A percentile compares a stretch with the other conserved stretches of the same genome.
Conservation (phyloP, 2,113 vertebrate genomes). For the Dromas ardeola region DNA sequence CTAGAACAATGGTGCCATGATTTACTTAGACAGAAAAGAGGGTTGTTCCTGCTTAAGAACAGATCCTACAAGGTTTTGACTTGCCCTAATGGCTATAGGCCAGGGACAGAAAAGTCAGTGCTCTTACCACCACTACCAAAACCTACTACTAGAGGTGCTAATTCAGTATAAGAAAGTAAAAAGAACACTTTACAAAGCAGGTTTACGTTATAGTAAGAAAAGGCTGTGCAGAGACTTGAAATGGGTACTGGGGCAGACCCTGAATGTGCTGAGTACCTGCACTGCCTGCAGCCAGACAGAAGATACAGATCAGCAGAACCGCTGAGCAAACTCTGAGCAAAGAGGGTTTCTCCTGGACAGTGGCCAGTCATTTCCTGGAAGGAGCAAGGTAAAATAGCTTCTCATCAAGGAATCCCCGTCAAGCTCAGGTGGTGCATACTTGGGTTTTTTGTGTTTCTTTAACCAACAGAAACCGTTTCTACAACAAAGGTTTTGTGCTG, state of each 20-base stretch:
- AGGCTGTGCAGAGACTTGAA: not conserved
- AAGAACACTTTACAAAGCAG: not conserved
- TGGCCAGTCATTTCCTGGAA: not conserved
- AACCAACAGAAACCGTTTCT: not conserved
- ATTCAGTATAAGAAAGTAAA: not conserved
- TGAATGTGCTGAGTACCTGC: not conserved
- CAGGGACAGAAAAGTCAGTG: not conserved
- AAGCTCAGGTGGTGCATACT: not conserved
- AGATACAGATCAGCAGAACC: not conserved
- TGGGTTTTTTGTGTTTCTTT: not conserved
- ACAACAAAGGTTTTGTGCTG: not conserved
- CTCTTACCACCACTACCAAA: not conserved
- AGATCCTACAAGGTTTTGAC: not conserved
- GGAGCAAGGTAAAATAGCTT: not conserved
- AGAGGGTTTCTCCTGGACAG: not conserved
- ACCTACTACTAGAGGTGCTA: not conserved
- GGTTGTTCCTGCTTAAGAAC: not conserved
- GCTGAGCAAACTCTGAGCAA: not conserved
- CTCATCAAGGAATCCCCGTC: not conserved
- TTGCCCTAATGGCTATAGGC: not conserved
- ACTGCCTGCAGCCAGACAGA: not conserved
- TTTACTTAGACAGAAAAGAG: not conserved
- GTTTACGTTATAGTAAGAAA: not conserved
- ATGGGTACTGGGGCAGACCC: not conserved
- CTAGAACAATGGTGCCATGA: not conserved